Base-by-base conservation (phyloP, 2,797 vertebrate species). In the Gallirallus australis region DNA sequence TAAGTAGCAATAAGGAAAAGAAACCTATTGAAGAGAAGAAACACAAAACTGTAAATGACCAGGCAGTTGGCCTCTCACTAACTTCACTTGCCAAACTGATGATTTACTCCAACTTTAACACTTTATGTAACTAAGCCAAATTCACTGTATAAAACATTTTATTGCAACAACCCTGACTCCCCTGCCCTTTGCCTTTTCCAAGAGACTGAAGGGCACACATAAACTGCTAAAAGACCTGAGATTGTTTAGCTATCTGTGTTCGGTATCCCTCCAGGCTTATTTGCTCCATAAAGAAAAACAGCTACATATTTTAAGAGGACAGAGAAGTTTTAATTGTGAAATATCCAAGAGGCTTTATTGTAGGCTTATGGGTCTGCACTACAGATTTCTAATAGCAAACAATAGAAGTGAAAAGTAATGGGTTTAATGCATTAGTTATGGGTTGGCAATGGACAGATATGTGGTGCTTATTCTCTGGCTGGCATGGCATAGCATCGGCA, bases 341-440 rank as follows among this genome's bases (percentile, higher is more conserved):
- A 95, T 93, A 77, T 63, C 50, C 28, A 84, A 84, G 71, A 30
- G 27, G 33, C 45, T 93, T 91, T 85, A 47, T 45, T 93, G 16
- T 70, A 90, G 77, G 84, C 56, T 89, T 95, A 48, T 2, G 30
- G 56, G 33, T 53, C 70, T 76, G 12, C 53, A 33, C 54, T 90
- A 45, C 31, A 52, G 69, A n/a, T 86, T 91, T 89, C 85, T 92
- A 59, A 76, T 65, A 90, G 35, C 40, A 94, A 93, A 72, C 66
- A 94, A 60, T 15, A 48, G 66, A 84, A 93, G 21, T 86, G 42
- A 93, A 95, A 93, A 95, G 80, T 80, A 83, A 92, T 87, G 52
- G 11, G 21, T 59, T 95, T 94, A 79, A 79, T 88, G 69, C 60
- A 45, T 68, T 89, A 61, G n/a, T 86, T 95, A 81, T 89, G 89